phyloP scores from a whole-genome alignment of 2,797 vertebrate genomes.

The Rachycentron canadum region DNA sequence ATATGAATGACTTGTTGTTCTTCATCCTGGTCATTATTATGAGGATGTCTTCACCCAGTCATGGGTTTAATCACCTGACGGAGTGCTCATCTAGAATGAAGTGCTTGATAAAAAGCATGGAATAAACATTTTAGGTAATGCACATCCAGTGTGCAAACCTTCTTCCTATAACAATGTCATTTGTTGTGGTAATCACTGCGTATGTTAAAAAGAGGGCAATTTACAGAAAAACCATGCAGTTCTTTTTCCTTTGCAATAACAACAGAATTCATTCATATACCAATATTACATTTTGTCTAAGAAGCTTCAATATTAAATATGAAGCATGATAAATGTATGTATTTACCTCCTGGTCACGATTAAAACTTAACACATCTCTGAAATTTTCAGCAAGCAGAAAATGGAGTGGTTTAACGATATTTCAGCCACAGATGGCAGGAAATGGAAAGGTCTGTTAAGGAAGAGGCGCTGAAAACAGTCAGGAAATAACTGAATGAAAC shows the following conservation, averaged over 20 bases:
- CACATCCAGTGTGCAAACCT: not conserved
- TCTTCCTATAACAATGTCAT: not conserved
- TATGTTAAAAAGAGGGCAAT: not conserved
- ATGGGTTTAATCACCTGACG: conserved; percentile 12
- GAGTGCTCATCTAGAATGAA: not conserved
- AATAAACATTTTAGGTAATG: not conserved
- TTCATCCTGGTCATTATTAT: conserved; percentile 6
- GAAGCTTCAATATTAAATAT: not conserved
- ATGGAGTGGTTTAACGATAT: not conserved
- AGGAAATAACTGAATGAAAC: conserved; percentile 65
- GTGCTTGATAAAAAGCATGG: not conserved
- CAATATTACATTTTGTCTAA: not conserved
- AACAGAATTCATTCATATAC: not conserved
- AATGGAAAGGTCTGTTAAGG: conserved; percentile 51
- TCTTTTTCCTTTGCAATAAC: not conserved
- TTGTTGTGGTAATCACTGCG: not conserved
- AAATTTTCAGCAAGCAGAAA: not conserved
- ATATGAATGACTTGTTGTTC: conserved; percentile 18
- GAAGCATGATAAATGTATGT: not conserved
- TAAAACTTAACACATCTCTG: not conserved
- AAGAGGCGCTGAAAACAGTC: conserved; percentile 54
- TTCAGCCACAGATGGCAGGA: conserved; percentile 42
- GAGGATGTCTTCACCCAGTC: not conserved
- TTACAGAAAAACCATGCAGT: not conserved
- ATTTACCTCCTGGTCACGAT: not conserved